Evolutionary conservation across 2,113 vertebrate genomes (phyloP), one percentile per base, ranked within the genome.

Genomic region (Asarcornis scutulata): DNA sequence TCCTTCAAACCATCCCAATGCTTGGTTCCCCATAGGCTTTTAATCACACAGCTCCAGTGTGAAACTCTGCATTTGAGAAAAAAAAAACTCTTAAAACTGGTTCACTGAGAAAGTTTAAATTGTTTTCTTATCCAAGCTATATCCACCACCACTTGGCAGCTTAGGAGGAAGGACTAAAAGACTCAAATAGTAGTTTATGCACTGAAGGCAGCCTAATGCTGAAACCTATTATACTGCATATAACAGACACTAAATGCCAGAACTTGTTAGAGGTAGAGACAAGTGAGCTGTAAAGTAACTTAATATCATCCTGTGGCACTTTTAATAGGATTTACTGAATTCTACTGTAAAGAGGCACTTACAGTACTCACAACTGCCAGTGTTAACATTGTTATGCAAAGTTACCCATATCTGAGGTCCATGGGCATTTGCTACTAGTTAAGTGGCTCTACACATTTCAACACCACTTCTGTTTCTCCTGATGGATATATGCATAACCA

Each of bases 11-110:
- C 78, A 86, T 89, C 67, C 75, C 78, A 66, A 67, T 59, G 31
- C 87, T 86, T 42, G 25, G 94, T 95, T 97, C 84, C 93, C 94
- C 31, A 94, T 1, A 96, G 94, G 94, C 79, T 95, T 96, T 89
- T 94, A 96, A 92, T 96, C 90, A 93, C 21, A 2, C 18, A 13
- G 60, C 53, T 84, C 75, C 79, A 90, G 29, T 44, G 36, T 42
- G 55, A 86, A 94, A 91, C 72, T 78, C 87, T 2, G 10, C 38
- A 76, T 60, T 81, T 83, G 76, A 95, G 73, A 86, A 94, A 9
- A 59, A 9, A 59, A 55, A 71, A 55, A 71, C 58, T 88, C 59
- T 83, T 87, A 78, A 95, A 97, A 96, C 93, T 93, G 85, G 94
- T 93, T 96, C 95, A 97, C 86, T 14, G 36, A 93, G 50, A 92